A percentile compares a stretch with the other conserved stretches of the same genome.
Evolutionary conservation across 2,888 invertebrate genomes (phyloP).

Genomic region (Acronicta leporina): DNA sequence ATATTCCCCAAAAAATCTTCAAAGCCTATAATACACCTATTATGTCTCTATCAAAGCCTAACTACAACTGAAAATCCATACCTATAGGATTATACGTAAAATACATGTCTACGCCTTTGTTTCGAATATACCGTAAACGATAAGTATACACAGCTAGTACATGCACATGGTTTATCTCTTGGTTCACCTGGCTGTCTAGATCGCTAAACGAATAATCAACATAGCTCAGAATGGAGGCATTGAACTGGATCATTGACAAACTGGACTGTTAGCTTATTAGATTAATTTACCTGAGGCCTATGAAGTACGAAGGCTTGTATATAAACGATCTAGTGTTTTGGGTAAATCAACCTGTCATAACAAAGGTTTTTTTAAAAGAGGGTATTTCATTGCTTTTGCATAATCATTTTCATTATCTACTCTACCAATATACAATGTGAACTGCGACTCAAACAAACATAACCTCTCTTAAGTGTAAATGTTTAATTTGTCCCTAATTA

Average conservation of each 20-base stretch:
- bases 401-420: not conserved
- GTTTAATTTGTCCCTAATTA: constrained; percentile 7
- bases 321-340: no score
- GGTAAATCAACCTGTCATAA: no score
- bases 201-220: constrained; percentile 20
- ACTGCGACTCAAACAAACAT: not conserved
- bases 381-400: no score
- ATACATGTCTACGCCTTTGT: no score
- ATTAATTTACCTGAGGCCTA: no score
- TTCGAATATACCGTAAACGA: not conserved
- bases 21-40: no score
- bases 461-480: constrained; percentile 3
- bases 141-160: not conserved
- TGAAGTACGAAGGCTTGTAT: no score
- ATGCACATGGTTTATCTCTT: constrained; percentile 6
- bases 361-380: no score
- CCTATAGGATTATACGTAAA: no score
- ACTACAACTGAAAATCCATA: no score
- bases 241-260: constrained; percentile 22
- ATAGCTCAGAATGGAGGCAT: constrained; percentile 15
- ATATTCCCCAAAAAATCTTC: no score
- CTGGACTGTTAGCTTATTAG: constrained; percentile 1
- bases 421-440: not conserved
- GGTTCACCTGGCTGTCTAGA: constrained; percentile 5
- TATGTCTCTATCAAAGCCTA: no score